Evolutionary conservation across 2,113 vertebrate species (phyloP).

Genomic region (Cettia cetti): DNA sequence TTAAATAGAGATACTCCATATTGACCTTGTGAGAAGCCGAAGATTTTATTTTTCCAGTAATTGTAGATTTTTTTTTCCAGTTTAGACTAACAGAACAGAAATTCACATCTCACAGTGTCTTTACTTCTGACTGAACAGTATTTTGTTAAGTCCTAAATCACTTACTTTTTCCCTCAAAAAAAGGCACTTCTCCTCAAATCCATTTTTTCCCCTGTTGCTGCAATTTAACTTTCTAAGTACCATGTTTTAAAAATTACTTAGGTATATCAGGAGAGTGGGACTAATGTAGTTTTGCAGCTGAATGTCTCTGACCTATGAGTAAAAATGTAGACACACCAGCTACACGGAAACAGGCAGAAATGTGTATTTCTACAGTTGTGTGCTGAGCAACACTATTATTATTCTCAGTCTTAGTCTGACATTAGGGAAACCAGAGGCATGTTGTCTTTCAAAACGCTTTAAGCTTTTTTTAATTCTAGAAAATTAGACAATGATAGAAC

Average conservation of each 20-base stretch:
- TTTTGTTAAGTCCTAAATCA: background rate
- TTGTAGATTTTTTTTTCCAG: background rate
- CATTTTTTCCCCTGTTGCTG: background rate
- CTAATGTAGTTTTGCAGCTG: background rate
- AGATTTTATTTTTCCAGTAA: background rate
- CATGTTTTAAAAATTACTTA: background rate
- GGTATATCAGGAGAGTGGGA: background rate
- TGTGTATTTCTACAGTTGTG: background rate
- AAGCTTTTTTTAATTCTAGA: background rate
- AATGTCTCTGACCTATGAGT: background rate
- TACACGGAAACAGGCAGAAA: background rate
- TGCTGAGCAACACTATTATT: background rate
- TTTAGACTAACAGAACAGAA: background rate
- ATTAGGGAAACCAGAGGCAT: background rate
- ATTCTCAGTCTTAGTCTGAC: background rate
- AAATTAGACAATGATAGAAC: background rate
- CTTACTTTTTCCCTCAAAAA: background rate
- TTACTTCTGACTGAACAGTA: background rate
- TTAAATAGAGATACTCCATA: background rate
- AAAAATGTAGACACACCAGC: background rate
- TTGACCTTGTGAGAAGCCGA: background rate
- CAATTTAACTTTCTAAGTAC: background rate
- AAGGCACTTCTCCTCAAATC: background rate
- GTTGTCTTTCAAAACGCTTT: background rate
- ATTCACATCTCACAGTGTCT: background rate